These are phyloP conservation scores for Phasia obesa DNA, from an alignment of 2,888 invertebrate species.

Conservation along the genomic window DNA sequence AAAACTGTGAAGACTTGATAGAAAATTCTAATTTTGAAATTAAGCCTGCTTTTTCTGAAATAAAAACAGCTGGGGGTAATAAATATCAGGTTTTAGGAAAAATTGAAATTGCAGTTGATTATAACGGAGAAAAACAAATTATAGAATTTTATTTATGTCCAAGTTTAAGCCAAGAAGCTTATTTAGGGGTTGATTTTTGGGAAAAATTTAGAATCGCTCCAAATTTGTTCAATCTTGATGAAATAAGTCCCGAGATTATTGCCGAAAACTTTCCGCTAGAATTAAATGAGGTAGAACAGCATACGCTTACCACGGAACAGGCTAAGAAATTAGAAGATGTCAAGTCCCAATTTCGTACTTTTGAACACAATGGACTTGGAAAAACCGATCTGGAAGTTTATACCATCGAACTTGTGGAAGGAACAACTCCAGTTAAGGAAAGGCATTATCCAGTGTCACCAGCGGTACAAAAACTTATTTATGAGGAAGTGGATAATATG, in stretches of 20 bases:
- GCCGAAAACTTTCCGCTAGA: background rate
- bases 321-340: too few relatives aligned
- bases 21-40: background rate
- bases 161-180: background rate
- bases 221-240: background rate
- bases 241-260: background rate
- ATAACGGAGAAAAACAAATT: background rate
- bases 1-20: background rate
- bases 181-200: slow-evolving; percentile 33
- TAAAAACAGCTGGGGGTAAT: background rate
- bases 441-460: slow-evolving; percentile 28
- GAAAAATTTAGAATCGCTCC: slow-evolving; percentile 3
- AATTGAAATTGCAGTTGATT: background rate
- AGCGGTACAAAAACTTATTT: slow-evolving; percentile 13
- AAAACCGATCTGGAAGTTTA: slow-evolving; percentile 19
- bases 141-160: slow-evolving; percentile 3
- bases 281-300: background rate
- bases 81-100: background rate
- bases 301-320: background rate
- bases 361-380: slow-evolving; percentile 31
- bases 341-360: background rate
- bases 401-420: slow-evolving; percentile 17
- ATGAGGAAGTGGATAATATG: slow-evolving; percentile 9
- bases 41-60: background rate
- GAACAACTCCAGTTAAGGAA: slow-evolving; percentile 23